Evolutionary conservation across 1,140 invertebrate species (phyloP), one percentile per base, ranked within the genome.

Genomic region (Lepidurus packardi): DNA sequence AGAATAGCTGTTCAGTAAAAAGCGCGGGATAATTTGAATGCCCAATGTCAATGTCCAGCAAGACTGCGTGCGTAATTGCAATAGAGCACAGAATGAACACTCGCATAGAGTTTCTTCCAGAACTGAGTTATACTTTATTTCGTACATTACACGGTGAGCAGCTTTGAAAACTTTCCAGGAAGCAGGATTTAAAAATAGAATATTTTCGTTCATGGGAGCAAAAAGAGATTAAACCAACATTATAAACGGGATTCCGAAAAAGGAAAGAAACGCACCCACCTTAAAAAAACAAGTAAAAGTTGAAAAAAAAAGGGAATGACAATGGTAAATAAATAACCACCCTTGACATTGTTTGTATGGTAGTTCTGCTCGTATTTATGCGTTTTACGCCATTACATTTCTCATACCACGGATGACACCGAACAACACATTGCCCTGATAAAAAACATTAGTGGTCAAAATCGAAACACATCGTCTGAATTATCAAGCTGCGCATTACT

Each of bases 311-410:
- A 65, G 7, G 53, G 53, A 65, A 65, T 65, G 53, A 21, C 53
- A 65, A 65, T 65, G 53, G 6, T n/a, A 65, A 65, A 65, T 65
- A 65, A 65, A 65, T 65, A 65, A 65, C 53, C 53, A 65, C 53
- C 13, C 8, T 65, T 21, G 53, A 34, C 13, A n/a, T 65, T 65
- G 53, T 65, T 21, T 21, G 16, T 21, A 11, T 4, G 53, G 53
- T 65, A 65, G 53, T 65, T 65, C 13, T 13, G 53, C 21, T 65
- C 53, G n/a, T 65, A 65, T 65, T 47, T 34, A 34, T 65, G 53
- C 53, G 53, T 65, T 65, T 65, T 65, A 65, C 53, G 53, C 53
- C 53, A 65, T 21, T 21, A 65, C 53, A 65, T 65, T 1, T 65
- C 53, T n/a, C 53, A 65, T 65, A 21, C 53, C 53, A 65, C 53